phyloP scores from a whole-genome alignment of 1,140 invertebrate genomes.

The Aphis craccivora region DNA sequence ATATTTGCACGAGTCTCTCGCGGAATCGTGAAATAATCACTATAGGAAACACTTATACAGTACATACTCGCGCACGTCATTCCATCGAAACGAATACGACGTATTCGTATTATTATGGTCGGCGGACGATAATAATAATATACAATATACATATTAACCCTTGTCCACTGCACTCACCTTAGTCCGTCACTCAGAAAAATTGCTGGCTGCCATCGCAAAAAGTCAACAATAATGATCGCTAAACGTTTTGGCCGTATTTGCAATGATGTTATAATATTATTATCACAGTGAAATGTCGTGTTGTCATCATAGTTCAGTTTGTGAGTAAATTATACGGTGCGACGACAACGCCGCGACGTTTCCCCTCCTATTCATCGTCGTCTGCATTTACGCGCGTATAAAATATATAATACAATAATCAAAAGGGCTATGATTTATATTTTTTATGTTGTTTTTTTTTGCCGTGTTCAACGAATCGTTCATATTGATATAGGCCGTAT shows the following conservation, averaged over 20 bases:
- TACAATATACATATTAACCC: too few species aligned
- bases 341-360: not conserved
- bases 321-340: not conserved
- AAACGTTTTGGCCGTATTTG: not conserved
- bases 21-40: not conserved
- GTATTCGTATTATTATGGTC: not conserved
- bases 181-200: not conserved
- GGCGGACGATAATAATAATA: not conserved
- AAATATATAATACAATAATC: not conserved
- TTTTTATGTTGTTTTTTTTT: not conserved
- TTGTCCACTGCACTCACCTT: not conserved
- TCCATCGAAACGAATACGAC: not conserved
- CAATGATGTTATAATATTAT: not conserved
- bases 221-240: not conserved
- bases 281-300: not conserved
- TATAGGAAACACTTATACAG: not conserved
- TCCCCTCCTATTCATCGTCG: too few species aligned
- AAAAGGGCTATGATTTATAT: not conserved
- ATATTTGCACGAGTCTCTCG: slow-evolving; percentile 1
- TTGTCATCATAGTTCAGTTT: not conserved
- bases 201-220: not conserved
- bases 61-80: not conserved
- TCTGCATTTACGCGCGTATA: too few species aligned
- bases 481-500: too few species aligned
- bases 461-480: too few species aligned